Conservation (phyloP, 2,797 vertebrate genomes). For the Hyperoplus immaculatus region DNA sequence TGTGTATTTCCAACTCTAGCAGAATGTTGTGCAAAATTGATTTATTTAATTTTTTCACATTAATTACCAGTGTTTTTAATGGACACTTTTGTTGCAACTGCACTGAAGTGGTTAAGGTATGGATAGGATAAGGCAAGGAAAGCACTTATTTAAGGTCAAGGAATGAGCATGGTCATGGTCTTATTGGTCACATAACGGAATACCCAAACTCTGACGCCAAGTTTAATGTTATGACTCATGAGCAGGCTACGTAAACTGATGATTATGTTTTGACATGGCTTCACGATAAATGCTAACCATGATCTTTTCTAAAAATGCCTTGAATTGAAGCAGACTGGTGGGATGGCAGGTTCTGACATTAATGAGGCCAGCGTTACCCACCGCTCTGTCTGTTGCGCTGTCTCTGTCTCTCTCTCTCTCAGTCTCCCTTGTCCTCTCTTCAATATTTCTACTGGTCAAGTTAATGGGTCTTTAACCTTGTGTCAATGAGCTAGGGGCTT, state of each 20-base stretch:
- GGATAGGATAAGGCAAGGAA: background rate
- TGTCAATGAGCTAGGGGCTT: conserved; percentile 77
- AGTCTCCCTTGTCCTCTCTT: conserved; percentile 53
- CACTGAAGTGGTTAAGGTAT: background rate
- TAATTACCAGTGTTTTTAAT: background rate
- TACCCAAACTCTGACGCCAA: background rate
- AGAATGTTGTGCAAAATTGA: background rate
- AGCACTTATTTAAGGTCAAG: background rate
- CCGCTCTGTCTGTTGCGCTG: conserved; percentile 4
- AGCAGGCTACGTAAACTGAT: background rate
- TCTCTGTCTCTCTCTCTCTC: conserved; percentile 1
- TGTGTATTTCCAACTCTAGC: background rate
- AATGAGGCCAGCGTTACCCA: background rate
- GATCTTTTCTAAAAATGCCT: conserved; percentile 7
- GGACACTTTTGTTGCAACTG: background rate
- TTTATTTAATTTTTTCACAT: background rate
- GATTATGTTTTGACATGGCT: too few species aligned
- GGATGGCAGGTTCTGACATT: conserved; percentile 20
- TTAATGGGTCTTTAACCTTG: conserved; percentile 84
- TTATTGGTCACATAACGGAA: background rate
- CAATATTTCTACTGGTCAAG: conserved; percentile 67
- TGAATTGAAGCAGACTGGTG: background rate
- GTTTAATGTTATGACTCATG: background rate
- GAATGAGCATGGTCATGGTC: background rate
- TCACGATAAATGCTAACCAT: too few species aligned